These are phyloP conservation scores for Phylloscopus whistleri DNA, from an alignment of 2,113 vertebrate species.

Conservation along the genomic window DNA sequence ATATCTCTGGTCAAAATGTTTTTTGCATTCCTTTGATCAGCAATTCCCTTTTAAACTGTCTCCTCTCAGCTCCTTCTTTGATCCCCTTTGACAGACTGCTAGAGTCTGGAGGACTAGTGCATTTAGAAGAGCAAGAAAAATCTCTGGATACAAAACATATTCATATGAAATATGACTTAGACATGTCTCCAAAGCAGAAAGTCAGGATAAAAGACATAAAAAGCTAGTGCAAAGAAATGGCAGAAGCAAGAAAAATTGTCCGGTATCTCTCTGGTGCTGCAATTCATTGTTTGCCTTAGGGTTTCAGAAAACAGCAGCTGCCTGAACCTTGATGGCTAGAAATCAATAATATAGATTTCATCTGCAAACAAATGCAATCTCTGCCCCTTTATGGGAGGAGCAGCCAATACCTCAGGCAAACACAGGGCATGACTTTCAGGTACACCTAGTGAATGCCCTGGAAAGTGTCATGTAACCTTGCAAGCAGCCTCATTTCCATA, in stretches of 20 bases:
- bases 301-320: slow-evolving; percentile 39
- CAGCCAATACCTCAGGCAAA: slow-evolving; percentile 3
- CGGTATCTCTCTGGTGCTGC: not conserved
- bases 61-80: slow-evolving; percentile 21
- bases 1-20: not conserved
- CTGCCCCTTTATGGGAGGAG: slow-evolving; percentile 21
- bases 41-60: slow-evolving; percentile 37
- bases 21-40: slow-evolving; percentile 41
- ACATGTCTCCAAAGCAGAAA: not conserved
- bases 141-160: not conserved
- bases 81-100: slow-evolving; percentile 30
- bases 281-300: slow-evolving; percentile 26
- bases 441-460: not conserved
- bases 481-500: not conserved
- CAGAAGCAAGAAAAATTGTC: not conserved
- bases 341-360: slow-evolving; percentile 52
- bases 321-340: not conserved
- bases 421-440: not conserved
- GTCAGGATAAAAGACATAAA: not conserved
- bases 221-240: not conserved
- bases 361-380: slow-evolving; percentile 52
- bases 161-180: not conserved
- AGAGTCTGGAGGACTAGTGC: not conserved
- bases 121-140: slow-evolving; percentile 7
- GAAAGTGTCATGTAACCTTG: not conserved